Conservation (phyloP, 2,113 vertebrate genomes). For the Rallus limicola region DNA sequence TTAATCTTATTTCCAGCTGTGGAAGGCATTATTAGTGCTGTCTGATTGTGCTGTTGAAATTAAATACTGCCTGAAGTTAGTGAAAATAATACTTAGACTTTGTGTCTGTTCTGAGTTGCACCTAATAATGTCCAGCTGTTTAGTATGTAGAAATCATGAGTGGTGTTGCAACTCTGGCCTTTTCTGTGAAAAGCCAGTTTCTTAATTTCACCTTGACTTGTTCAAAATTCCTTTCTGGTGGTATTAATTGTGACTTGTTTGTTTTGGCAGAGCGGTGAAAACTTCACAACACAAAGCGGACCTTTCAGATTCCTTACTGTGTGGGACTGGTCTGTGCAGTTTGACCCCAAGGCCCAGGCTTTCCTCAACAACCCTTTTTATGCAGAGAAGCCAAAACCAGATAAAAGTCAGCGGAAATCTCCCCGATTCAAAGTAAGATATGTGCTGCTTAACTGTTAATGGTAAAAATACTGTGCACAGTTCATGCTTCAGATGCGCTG, state of each 20-base stretch:
- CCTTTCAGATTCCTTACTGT: conserved; percentile 82
- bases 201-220: conserved; percentile 6
- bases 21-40: neutral
- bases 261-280: conserved; percentile 81
- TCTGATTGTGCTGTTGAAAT: neutral
- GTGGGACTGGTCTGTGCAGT: conserved; percentile 92
- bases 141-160: neutral
- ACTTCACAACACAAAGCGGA: conserved; percentile 73
- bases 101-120: neutral
- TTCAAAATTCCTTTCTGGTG: neutral
- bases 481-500: neutral
- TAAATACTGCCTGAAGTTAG: neutral
- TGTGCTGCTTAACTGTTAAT: neutral
- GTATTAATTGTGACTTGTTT: conserved; percentile 61
- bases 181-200: neutral
- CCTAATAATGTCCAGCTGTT: neutral
- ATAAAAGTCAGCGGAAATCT: conserved; percentile 75
- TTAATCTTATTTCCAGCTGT: neutral
- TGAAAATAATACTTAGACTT: neutral
- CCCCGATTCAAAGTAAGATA: conserved; percentile 80
- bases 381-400: conserved; percentile 81
- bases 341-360: conserved; percentile 83
- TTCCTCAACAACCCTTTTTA: conserved; percentile 88
- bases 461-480: neutral
- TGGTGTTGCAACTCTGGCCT: neutral